A percentile compares a stretch with the other conserved stretches of the same genome.
phyloP scores from a whole-genome alignment of 53 echinoderm and acorn worm genomes.

The Holothuria scabra region DNA sequence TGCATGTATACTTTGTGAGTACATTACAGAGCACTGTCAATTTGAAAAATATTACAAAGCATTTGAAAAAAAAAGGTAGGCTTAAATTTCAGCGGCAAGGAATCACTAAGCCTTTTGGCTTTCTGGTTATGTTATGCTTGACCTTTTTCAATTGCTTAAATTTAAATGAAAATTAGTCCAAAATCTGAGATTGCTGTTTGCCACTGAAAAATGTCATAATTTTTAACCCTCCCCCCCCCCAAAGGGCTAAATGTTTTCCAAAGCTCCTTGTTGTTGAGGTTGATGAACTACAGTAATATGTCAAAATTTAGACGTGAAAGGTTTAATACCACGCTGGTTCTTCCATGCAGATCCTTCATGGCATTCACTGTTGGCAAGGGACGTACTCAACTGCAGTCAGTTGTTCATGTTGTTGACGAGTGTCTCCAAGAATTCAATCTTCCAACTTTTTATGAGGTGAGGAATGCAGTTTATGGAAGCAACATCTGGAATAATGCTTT shows the following conservation, averaged over 20 bases:
- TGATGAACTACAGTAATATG: not conserved
- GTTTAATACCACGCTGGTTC: not conserved
- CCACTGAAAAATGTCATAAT: too few relatives aligned
- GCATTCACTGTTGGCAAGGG: constrained; percentile 73
- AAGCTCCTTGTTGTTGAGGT: not conserved
- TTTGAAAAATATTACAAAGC: too few relatives aligned
- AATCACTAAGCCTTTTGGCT: too few relatives aligned
- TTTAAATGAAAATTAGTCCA: too few relatives aligned
- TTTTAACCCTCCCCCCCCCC: too few relatives aligned
- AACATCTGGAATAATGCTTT: not conserved
- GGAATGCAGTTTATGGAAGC: not conserved
- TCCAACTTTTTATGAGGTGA: constrained; percentile 83
- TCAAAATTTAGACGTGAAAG: not conserved
- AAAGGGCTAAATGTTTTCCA: not conserved
- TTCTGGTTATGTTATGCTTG: too few relatives aligned
- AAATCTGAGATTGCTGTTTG: too few relatives aligned
- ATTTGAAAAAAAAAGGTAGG: too few relatives aligned
- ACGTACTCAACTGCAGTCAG: constrained; percentile 53
- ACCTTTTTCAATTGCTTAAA: too few relatives aligned
- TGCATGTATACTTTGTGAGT: too few relatives aligned
- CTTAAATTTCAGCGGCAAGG: too few relatives aligned
- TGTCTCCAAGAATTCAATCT: constrained; percentile 75
- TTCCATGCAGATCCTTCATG: constrained; percentile 74
- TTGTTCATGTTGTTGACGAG: constrained; percentile 68
- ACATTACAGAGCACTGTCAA: too few relatives aligned